Evolutionary conservation across 2,113 vertebrate species (phyloP).

Genomic region (Azemiops feae): DNA sequence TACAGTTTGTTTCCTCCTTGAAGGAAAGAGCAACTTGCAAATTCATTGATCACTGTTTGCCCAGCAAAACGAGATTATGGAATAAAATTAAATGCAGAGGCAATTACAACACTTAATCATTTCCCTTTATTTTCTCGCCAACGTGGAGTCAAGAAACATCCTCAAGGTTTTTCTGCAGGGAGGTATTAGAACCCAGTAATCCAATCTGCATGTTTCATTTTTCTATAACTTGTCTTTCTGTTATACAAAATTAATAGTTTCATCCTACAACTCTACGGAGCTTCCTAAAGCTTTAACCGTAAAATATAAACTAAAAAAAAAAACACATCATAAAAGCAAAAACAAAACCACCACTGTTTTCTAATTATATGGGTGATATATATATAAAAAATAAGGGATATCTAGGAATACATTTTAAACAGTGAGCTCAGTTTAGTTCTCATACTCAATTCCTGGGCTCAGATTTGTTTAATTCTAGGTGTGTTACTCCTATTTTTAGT

Average conservation of each 20-base stretch:
- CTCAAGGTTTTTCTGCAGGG: constrained; percentile 39
- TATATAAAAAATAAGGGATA: background rate
- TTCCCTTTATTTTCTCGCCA: constrained; percentile 40
- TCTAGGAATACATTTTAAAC: background rate
- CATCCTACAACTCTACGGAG: background rate
- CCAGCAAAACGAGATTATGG: constrained; percentile 44
- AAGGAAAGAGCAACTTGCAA: constrained; percentile 52
- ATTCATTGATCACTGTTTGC: constrained; percentile 47
- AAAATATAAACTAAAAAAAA: background rate
- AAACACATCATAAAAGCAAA: background rate
- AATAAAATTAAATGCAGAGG: constrained; percentile 44
- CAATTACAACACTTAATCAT: constrained; percentile 46
- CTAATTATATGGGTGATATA: background rate
- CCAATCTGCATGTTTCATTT: background rate
- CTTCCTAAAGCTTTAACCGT: background rate
- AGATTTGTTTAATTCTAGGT: background rate
- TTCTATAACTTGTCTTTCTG: background rate
- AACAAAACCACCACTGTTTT: background rate
- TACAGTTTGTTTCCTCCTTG: constrained; percentile 44
- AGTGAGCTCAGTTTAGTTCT: background rate
- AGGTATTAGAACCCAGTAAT: constrained; percentile 42
- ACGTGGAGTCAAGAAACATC: constrained; percentile 3
- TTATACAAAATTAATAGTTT: background rate
- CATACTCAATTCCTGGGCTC: background rate
- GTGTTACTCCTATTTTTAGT: background rate